Conservation (phyloP, 2,113 vertebrate species). For the Cathartes aura region DNA sequence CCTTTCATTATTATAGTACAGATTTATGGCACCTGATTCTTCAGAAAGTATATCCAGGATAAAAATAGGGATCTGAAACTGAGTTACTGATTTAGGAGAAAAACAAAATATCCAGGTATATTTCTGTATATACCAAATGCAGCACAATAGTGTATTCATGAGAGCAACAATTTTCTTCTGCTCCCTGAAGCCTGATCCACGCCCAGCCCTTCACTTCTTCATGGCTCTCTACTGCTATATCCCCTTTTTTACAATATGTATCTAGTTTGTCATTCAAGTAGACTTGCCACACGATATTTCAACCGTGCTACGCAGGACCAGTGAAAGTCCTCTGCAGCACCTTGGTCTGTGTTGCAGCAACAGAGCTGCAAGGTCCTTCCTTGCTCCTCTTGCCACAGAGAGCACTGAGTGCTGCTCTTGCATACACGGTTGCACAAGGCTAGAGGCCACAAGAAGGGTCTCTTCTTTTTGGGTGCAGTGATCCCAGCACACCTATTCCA, state of each 20-base stretch:
- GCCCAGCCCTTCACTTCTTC: not conserved
- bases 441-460: not conserved
- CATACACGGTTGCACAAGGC: accelerated
- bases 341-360: not conserved
- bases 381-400: no score
- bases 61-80: not conserved
- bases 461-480: not conserved
- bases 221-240: not conserved
- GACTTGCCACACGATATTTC: not conserved
- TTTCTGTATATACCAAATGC: not conserved
- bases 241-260: not conserved
- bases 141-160: not conserved
- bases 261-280: not conserved
- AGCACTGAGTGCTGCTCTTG: not conserved
- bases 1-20: not conserved
- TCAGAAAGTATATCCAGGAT: not conserved
- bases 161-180: not conserved
- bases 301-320: accelerated
- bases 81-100: not conserved
- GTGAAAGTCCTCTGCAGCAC: not conserved
- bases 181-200: not conserved
- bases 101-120: not conserved
- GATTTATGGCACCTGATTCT: not conserved
- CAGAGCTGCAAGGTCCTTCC: not conserved
- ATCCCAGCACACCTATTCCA: not conserved